Base-by-base conservation (phyloP, 2,888 invertebrate genomes). In the Nysson spinosus region DNA sequence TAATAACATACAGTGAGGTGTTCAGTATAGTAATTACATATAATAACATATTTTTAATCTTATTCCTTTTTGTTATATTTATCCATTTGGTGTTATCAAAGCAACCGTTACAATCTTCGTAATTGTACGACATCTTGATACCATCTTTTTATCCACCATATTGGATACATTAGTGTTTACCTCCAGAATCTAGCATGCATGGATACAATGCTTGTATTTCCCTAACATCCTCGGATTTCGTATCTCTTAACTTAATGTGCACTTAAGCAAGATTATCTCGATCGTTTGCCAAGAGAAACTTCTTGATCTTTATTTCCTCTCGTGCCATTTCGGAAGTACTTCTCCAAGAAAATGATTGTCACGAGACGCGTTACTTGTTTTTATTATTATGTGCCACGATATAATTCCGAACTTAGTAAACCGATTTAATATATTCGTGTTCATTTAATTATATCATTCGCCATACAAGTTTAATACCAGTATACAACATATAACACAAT, bases 221-320 rank as follows among this genome's bases (percentile, higher is more conserved):
- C 12, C 32, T 28, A 14, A 19, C 28, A 47, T 40, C 30, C 34
- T 34, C 16, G 32, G 52, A 61, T 66, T 56, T 64, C 24, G 34
- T 49, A 64, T 60, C 35, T 46, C 20, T 11, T 16, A 12, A 34
- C 19, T 24, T 34, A 37, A 66, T 63, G 22, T 30, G 47, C 47
- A 22, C 44, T 68, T 55, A 50, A 11, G 17, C 28, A 37, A 64
- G 43, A 58, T 69, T 64, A 69, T 43, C 43, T 34, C n/a, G 43
- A 64, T 43, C 51, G 42, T 69, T 69, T 42, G 34, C 24, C 40
- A 24, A 44, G 30, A 57, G 61, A 30, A 57, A 50, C 43, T 51
- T 35, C 12, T 22, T 47, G 30, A 20, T 55, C 42, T 24, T 30
- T 39, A 30, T 51, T 30, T 40, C 24, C 22, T 6, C 28, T 14